Evolutionary conservation across 92 coral and sea anemone species (phyloP).

Genomic region (Epizoanthus scotinus): DNA sequence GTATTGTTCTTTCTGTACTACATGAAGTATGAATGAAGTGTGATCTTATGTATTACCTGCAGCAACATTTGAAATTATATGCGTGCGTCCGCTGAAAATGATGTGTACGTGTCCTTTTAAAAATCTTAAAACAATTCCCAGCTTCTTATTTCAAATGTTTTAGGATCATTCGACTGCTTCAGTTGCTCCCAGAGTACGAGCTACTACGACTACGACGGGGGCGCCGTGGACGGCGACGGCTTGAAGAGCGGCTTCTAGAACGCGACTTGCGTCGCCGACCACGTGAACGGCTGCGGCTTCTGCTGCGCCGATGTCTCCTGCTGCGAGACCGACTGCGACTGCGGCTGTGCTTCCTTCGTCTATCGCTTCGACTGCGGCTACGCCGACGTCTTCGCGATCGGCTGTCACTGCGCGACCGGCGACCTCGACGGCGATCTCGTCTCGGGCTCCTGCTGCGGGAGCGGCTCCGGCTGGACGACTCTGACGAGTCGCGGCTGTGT

Average conservation of each 20-base stretch:
- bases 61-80: too few relatives aligned
- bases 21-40: too few relatives aligned
- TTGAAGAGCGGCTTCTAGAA: slow-evolving; percentile 32
- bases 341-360: slow-evolving; percentile 6
- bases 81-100: too few relatives aligned
- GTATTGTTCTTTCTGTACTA: too few relatives aligned
- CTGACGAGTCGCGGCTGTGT: slow-evolving; percentile 1
- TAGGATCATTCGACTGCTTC: neutral
- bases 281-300: slow-evolving; percentile 2
- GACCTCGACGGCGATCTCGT: slow-evolving; percentile 2
- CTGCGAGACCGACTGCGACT: slow-evolving; percentile 33
- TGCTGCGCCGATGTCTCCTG: slow-evolving; percentile 14
- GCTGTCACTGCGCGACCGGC: slow-evolving; percentile 18
- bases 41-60: too few relatives aligned
- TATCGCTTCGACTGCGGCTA: neutral
- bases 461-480: slow-evolving; percentile 20
- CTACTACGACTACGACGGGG: slow-evolving; percentile 9
- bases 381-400: slow-evolving; percentile 16
- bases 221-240: slow-evolving; percentile 10
- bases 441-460: slow-evolving; percentile 7
- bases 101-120: neutral
- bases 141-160: neutral
- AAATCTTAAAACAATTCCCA: neutral
- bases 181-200: slow-evolving; percentile 11
- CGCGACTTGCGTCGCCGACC: slow-evolving; percentile 32